A percentile compares a stretch with the other conserved stretches of the same genome.
phyloP scores from a whole-genome alignment of 2,113 vertebrate species.

The Coreoperca whiteheadi region DNA sequence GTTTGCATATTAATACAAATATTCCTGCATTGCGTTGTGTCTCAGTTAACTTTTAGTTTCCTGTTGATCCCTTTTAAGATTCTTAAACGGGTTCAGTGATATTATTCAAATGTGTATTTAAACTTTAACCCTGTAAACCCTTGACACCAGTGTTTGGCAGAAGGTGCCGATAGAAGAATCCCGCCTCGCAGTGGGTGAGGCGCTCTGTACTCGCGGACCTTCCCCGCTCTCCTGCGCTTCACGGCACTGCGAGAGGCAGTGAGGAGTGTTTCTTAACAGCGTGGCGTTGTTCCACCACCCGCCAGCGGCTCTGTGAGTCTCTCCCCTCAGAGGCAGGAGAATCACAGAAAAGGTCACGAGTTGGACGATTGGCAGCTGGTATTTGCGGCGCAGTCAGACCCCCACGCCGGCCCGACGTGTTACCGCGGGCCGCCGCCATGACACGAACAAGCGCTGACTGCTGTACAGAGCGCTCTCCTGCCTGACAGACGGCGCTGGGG shows the following conservation, averaged over 20 bases:
- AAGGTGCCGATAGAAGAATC: not conserved
- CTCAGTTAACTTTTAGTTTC: too few species aligned
- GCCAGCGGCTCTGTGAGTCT: constrained; percentile 26
- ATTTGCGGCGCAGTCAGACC: constrained; percentile 73
- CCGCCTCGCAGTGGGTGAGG: accelerated
- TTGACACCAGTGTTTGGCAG: not conserved
- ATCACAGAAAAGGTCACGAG: constrained; percentile 77
- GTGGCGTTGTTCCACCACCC: constrained; percentile 4
- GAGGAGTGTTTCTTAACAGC: not conserved
- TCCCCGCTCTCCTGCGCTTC: not conserved
- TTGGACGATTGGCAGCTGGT: constrained; percentile 74
- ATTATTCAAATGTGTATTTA: too few species aligned
- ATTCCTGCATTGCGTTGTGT: too few species aligned
- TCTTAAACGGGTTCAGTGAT: too few species aligned
- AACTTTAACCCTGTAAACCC: not conserved
- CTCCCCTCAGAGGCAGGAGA: constrained; percentile 63
- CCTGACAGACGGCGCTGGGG: constrained; percentile 46
- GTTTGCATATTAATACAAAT: too few species aligned
- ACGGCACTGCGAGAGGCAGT: not conserved
- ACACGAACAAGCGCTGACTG: constrained; percentile 46
- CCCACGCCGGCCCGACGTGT: constrained; percentile 37
- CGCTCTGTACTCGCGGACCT: not conserved
- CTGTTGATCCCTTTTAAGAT: too few species aligned
- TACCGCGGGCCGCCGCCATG: constrained; percentile 33
- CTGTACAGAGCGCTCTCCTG: constrained; percentile 19